Evolutionary conservation across 2,113 vertebrate species (phyloP).

Genomic region (Eubucco bourcierii): DNA sequence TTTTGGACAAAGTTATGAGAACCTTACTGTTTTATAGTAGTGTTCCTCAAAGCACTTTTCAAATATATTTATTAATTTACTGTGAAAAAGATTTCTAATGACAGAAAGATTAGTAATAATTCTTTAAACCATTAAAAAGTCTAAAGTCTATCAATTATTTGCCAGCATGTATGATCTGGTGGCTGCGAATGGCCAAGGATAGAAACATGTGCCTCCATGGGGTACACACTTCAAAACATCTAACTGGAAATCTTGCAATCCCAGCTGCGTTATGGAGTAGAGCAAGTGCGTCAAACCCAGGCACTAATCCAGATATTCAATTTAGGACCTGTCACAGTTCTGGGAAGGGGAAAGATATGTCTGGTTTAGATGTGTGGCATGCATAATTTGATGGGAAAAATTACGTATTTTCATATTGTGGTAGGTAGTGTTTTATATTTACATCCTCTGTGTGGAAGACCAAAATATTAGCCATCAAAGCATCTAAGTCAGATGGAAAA

Average conservation of each 20-base stretch:
- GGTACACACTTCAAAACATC: background rate
- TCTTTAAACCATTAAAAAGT: background rate
- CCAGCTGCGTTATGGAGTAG: background rate
- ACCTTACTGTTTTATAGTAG: background rate
- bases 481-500: background rate
- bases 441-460: background rate
- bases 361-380: background rate
- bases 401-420: background rate
- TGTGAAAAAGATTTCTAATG: background rate
- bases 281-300: background rate
- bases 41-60: background rate
- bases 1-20: background rate
- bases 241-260: background rate
- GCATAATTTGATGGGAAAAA: background rate
- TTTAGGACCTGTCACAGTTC: background rate
- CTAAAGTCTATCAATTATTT: background rate
- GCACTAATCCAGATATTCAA: background rate
- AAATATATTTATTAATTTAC: background rate
- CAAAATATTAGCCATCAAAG: background rate
- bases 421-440: background rate
- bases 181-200: background rate
- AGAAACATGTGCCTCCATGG: background rate
- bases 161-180: background rate
- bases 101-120: background rate
- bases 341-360: background rate